Evolutionary conservation across 2,888 invertebrate species (phyloP).

Genomic region (Liopterus haemorrhoidalis): DNA sequence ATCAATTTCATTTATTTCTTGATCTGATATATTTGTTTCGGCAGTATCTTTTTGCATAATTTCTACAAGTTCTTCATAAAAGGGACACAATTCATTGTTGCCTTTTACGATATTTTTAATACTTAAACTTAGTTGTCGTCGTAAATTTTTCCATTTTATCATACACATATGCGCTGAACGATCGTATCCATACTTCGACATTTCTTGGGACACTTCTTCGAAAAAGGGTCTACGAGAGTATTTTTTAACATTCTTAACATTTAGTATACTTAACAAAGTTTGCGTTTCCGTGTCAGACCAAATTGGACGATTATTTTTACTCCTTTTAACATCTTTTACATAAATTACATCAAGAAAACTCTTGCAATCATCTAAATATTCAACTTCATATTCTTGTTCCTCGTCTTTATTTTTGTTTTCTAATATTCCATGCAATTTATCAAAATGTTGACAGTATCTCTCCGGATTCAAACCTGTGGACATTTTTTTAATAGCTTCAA

Average conservation of each 20-base stretch:
- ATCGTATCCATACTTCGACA: conserved; percentile 14
- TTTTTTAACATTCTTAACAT: conserved; percentile 13
- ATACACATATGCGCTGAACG: conserved; percentile 18
- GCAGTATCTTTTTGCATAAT: conserved; percentile 15
- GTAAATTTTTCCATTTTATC: conserved; percentile 20
- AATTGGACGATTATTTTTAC: conserved; percentile 12
- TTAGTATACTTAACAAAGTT: conserved; percentile 11
- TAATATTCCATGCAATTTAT: conserved; percentile 23
- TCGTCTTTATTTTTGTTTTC: conserved; percentile 15
- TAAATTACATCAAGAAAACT: not conserved
- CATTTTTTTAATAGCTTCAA: conserved; percentile 21
- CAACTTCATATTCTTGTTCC: conserved; percentile 24
- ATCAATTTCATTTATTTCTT: conserved; percentile 6
- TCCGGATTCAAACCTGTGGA: conserved; percentile 14
- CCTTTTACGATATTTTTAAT: conserved; percentile 16
- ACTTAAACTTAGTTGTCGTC: conserved; percentile 12
- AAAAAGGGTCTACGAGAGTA: conserved; percentile 15
- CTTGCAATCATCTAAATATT: conserved; percentile 21
- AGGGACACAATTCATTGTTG: conserved; percentile 16
- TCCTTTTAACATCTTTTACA: not conserved
- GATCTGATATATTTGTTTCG: conserved; percentile 11
- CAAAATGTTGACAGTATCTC: conserved; percentile 26
- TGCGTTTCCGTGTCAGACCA: conserved; percentile 18
- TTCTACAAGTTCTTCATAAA: conserved; percentile 18
- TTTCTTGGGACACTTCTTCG: conserved; percentile 19